phyloP scores from a whole-genome alignment of 2,888 invertebrate genomes.

The Brachypalpus laphriformis region DNA sequence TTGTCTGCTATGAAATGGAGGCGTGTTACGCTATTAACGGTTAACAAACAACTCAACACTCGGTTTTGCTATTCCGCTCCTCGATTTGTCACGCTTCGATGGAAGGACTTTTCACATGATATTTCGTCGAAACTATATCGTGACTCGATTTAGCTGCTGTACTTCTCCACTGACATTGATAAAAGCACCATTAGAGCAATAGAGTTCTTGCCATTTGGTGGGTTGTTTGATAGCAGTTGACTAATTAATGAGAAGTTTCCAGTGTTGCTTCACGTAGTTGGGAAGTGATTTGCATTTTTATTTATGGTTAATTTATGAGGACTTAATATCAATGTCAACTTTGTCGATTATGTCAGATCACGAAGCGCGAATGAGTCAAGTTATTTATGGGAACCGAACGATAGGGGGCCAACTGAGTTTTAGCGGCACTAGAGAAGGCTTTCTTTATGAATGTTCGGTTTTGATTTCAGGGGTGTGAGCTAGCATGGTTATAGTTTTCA shows the following conservation, averaged over 20 bases:
- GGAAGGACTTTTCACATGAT: neutral
- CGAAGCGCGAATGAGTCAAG: slow-evolving; percentile 19
- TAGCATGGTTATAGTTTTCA: neutral
- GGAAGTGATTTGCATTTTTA: slow-evolving; percentile 48
- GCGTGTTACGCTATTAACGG: slow-evolving; percentile 23
- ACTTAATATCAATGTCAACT: slow-evolving; percentile 34
- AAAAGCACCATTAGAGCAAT: slow-evolving; percentile 12
- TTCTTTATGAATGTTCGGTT: neutral
- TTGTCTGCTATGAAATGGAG: neutral
- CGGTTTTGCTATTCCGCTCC: slow-evolving; percentile 35
- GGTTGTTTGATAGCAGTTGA: slow-evolving; percentile 10
- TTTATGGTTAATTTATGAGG: slow-evolving; percentile 38
- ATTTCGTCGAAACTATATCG: neutral
- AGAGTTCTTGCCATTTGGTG: slow-evolving; percentile 3
- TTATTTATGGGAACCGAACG: slow-evolving; percentile 3
- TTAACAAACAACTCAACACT: slow-evolving; percentile 35
- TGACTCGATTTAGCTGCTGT: slow-evolving; percentile 12
- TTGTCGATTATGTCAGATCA: slow-evolving; percentile 39
- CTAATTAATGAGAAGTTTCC: slow-evolving; percentile 35
- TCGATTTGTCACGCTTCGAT: slow-evolving; percentile 39
- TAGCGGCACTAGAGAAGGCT: neutral
- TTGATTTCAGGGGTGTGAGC: slow-evolving; percentile 4
- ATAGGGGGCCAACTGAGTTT: neutral
- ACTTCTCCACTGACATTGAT: neutral
- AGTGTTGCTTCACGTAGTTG: slow-evolving; percentile 5